Conservation (phyloP, 2,888 invertebrate species). For the Hesperia comma region DNA sequence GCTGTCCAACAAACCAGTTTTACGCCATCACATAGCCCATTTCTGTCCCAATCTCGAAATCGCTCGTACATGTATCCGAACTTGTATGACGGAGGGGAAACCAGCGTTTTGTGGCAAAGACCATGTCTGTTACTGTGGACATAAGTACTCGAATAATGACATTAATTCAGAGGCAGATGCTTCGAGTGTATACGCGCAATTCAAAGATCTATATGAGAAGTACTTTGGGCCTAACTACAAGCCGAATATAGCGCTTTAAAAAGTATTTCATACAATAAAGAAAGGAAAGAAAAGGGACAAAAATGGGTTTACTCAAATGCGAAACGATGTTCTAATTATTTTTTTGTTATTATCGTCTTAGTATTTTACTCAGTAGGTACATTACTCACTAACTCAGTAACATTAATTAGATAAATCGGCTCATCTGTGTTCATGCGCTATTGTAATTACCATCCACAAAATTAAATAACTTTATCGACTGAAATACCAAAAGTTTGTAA, state of each 20-base stretch:
- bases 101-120: constrained; percentile 77
- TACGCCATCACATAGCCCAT: constrained; percentile 74
- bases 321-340: no score
- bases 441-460: no score
- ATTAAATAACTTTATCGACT: no score
- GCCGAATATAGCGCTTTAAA: constrained; percentile 5
- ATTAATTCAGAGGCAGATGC: constrained; percentile 41
- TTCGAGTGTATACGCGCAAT: constrained; percentile 50
- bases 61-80: constrained; percentile 65
- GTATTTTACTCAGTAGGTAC: no score
- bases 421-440: no score
- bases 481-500: no score
- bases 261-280: no score
- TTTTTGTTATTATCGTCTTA: no score
- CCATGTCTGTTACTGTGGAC: constrained; percentile 72
- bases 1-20: constrained; percentile 39
- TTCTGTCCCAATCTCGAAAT: constrained; percentile 66
- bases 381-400: no score
- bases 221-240: constrained; percentile 59
- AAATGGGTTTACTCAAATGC: no score
- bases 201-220: constrained; percentile 63
- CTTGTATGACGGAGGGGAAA: constrained; percentile 60
- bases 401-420: no score
- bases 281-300: no score
- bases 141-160: constrained; percentile 50